Evolutionary conservation across 2,888 invertebrate genomes (phyloP), one percentile per base, ranked within the genome.

Genomic region (Atrina japonica): DNA sequence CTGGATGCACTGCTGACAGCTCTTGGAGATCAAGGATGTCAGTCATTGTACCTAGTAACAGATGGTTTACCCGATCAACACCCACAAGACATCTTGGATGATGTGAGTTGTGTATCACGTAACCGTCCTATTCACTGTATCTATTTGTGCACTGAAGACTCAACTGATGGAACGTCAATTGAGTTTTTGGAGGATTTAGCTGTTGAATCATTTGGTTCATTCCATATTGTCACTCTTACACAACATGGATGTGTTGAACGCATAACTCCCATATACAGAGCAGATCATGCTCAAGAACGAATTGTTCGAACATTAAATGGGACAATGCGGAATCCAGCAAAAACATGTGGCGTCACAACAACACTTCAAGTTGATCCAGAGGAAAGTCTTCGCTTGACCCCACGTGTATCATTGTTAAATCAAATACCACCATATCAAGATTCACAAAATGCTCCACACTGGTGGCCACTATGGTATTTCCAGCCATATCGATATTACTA

Each of bases 1-100:
- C 78, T 85, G 59, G 88, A 86, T 68, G 90, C 90, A 16, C 73
- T 90, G 5, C 70, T 88, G 7, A 84, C 88, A 5, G 90, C 90
- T 3, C 76, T 90, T 21, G 77, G 82, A 65, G 88, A 89, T 66
- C 76, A 77, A 2, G 64, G 75, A 3, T 89, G 89, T 80, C 83
- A 88, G 53, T 86, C 88, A 11, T 87, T 90, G 9, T 89, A 87
- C 68, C 77, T 90, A 3, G 86, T 90, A 6, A 89, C 90, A 0
- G 89, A 90, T 74, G 88, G 88, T n/a, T 69, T 87, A 25, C 90
- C 90, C 2, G 90, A 90, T 65, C 87, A 89, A 65, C 80, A 86
- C 63, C 82, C 88, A 5, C 81, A 79, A 16, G 88, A 88, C 41
- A 87, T 90, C 74, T 76, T 90, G 11, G 89, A 90, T 66, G 73